Evolutionary conservation across 1,140 invertebrate genomes (phyloP), one percentile per base, ranked within the genome.

Genomic region (Phenacoccus solenopsis): DNA sequence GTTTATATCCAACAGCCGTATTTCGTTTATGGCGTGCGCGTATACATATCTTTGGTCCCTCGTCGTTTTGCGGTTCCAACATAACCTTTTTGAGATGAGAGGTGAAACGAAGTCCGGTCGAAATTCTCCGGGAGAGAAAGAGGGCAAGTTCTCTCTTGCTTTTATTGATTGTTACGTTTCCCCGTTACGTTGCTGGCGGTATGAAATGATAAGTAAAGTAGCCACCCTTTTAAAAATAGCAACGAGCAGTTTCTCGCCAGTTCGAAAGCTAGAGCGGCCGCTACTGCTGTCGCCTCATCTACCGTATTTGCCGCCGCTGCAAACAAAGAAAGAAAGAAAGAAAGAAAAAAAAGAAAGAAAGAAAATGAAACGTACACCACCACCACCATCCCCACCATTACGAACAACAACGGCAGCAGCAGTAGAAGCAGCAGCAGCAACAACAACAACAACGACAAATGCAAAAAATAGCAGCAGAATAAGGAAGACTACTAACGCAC

Each of bases 121-220:
- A 64, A 64, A 24, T 25, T 9, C 25, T n/a, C 32, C 9, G 32
- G 25, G 59, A 64, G 25, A 64, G 25, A 64, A 64, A 27, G 59
- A 64, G 59, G 59, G 59, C 59, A 64, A 64, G 25, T 64, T 64
- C 59, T 64, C 59, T 64, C 59, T 64, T 22, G 59, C 59, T 27
- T 24, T 64, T 64, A 64, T 64, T 64, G 59, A 64, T 64, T 64
- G 25, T 64, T 64, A 64, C 59, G 59, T 64, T 64, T 64, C 21
- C 59, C 59, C 10, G 59, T n/a, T n/a, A n/a, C n/a, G n/a, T 25
- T 27, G 59, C 13, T 64, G 21, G 25, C 59, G 22, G 12, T 24
- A 24, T 64, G 38, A 49, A 49, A 49, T 49, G 38, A 49, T 49
- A 49, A 49, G 38, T 49, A 49, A 49, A 49, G 38, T 27, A 27